Conservation (phyloP, 2,797 vertebrate species). For the Aulostomus chinensis region DNA sequence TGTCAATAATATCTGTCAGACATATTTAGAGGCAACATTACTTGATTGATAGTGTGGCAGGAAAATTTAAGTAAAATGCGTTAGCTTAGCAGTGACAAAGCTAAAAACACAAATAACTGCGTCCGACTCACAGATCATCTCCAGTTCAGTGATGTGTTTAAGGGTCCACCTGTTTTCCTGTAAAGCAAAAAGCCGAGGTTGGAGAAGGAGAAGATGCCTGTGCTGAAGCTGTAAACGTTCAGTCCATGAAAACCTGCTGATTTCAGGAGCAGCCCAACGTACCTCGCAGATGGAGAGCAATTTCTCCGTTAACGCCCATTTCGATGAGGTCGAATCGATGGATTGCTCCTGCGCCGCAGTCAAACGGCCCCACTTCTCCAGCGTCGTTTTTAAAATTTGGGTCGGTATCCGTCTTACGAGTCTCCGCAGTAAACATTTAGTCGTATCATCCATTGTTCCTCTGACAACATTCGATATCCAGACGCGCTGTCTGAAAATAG, state of each 20-base stretch:
- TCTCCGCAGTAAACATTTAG: conserved; percentile 77
- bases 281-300: conserved; percentile 84
- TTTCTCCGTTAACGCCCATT: conserved; percentile 75
- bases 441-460: conserved; percentile 76
- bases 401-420: conserved; percentile 81
- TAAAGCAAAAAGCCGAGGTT: background rate
- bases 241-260: no score
- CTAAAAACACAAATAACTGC: no score
- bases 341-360: conserved; percentile 69
- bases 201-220: no score
- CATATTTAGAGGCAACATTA: conserved; percentile 2
- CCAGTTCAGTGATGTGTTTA: conserved; percentile 84
- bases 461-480: accelerated
- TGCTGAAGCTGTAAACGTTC: no score
- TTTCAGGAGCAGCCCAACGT: background rate
- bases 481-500: no score
- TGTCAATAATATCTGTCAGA: conserved; percentile 81
- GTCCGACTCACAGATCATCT: conserved; percentile 92
- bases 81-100: no score
- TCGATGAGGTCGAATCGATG: conserved; percentile 76
- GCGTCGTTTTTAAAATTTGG: conserved; percentile 59
- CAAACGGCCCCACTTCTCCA: conserved; percentile 86
- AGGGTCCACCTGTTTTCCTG: conserved; percentile 81
- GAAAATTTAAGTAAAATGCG: no score
- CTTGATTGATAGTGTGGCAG: no score